Evolutionary conservation across 2,888 invertebrate genomes (phyloP), one percentile per base, ranked within the genome.

Genomic region (Nomada ferruginata): DNA sequence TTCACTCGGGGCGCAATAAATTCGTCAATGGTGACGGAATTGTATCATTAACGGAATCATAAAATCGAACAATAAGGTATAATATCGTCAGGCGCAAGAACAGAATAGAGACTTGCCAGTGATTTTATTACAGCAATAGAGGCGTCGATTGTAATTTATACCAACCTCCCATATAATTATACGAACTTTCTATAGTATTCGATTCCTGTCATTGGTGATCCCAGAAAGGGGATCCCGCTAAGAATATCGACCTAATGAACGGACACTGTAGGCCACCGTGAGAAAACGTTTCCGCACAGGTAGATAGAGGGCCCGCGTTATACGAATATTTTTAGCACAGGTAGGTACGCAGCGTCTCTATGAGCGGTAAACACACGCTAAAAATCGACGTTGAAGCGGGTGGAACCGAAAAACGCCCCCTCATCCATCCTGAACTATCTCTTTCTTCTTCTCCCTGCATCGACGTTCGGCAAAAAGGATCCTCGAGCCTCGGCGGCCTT

Each of bases 391-490:
- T 42, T 71, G 64, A 63, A 55, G 65, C 81, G 78, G 76, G 79
- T 84, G 79, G 79, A 69, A 85, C 78, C 80, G 72, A 84, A 87
- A 85, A 87, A 88, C 77, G 79, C 83, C 83, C 84, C 76, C 84
- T 87, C 76, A 77, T 89, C 72, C 83, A 87, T 87, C 77, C 60
- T 84, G 47, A 20, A 57, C 57, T 64, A 20, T 63, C 36, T 55
- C 26, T 20, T 13, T 15, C 42, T 61, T 20, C 13, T 23, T 26
- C 15, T 9, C 29, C 66, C 53, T 42, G 69, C 72, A 82, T 82
- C 83, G 83, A 78, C 47, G 65, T 57, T 36, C 66, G 57, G 57
- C 57, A 60, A 71, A 71, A 63, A 47, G 47, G 69, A 61, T 76
- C 52, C 42, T 26, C 53, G 20, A 13, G 36, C 13, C 47, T 10